These are phyloP conservation scores for Aspidiotus rigidus DNA, from an alignment of 2,888 invertebrate genomes.

Conservation along the genomic window DNA sequence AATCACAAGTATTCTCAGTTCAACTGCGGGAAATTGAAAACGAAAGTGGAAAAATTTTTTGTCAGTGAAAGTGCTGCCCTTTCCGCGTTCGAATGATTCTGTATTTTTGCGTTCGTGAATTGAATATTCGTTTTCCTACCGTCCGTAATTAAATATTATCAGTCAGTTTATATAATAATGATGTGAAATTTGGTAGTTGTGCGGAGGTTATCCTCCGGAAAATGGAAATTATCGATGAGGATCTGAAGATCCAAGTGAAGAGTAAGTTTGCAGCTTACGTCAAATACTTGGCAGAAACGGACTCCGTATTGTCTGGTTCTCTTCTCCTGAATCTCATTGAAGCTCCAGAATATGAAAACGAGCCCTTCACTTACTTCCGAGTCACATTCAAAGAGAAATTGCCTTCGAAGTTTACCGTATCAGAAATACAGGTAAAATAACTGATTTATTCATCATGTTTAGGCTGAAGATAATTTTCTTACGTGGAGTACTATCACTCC, in stretches of 20 bases:
- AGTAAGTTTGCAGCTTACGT: slow-evolving; percentile 16
- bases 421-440: slow-evolving; percentile 22
- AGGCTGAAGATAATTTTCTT: no score
- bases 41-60: no score
- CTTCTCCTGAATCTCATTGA: slow-evolving; percentile 6
- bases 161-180: not conserved
- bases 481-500: not conserved
- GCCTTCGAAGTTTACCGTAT: not conserved
- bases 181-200: slow-evolving; percentile 16
- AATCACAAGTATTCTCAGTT: no score
- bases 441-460: not conserved
- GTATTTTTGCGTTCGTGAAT: no score
- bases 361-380: slow-evolving; percentile 6
- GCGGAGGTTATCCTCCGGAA: slow-evolving; percentile 29
- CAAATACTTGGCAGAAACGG: not conserved
- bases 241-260: slow-evolving; percentile 16
- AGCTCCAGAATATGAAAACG: slow-evolving; percentile 1
- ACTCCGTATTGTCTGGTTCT: slow-evolving; percentile 9
- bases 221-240: slow-evolving; percentile 18
- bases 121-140: no score
- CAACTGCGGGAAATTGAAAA: no score
- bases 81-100: no score
- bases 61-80: no score
- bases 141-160: no score
- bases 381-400: slow-evolving; percentile 9